Percentiles rank a stretch among this genome's conserved stretches.
Conservation (phyloP, 2,797 vertebrate genomes). For the Rhinoraja longicauda region DNA sequence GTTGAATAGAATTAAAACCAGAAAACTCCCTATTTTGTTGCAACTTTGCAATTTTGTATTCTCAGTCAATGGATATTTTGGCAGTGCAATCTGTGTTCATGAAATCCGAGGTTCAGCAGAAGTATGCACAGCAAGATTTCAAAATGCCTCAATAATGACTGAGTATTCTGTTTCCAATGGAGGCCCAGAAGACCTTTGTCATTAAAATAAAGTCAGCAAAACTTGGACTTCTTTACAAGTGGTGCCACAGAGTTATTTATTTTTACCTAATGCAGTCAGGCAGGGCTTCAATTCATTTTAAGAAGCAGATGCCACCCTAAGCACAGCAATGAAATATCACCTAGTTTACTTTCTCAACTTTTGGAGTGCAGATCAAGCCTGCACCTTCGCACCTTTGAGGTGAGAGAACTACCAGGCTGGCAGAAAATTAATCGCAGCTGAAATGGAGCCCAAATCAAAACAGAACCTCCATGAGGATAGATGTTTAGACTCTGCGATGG, state of each 20-base stretch:
- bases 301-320: background rate
- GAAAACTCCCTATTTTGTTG: background rate
- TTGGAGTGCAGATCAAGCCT: background rate
- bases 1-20: background rate
- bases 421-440: background rate
- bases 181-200: background rate
- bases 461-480: background rate
- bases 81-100: background rate
- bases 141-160: background rate
- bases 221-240: background rate
- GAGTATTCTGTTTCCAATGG: background rate
- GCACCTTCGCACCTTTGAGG: background rate
- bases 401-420: background rate
- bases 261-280: background rate
- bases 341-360: background rate
- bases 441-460: background rate
- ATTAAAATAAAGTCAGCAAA: too few species aligned
- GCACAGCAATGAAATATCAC: background rate
- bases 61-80: background rate
- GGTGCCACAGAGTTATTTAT: background rate
- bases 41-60: background rate
- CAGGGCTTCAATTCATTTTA: background rate
- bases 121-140: background rate
- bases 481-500: background rate
- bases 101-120: background rate